Base-by-base conservation (phyloP, 1,140 invertebrate species). In the Zaprionus inermis region DNA sequence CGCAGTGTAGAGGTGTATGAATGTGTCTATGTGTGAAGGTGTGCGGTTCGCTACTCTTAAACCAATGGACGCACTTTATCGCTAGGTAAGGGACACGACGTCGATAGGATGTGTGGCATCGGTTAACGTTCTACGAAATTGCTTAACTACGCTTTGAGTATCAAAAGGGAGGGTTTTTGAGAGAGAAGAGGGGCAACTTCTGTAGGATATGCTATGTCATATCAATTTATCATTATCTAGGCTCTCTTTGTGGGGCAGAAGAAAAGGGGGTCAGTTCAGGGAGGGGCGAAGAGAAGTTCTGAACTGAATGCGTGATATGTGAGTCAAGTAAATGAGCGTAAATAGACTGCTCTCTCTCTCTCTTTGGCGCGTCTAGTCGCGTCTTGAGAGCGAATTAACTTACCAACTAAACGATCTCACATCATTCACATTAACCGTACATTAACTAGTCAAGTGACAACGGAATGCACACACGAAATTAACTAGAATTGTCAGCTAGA, bases 241-340 rank as follows among this genome's bases (percentile, higher is more conserved):
- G 20, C 34, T 51, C 11, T 52, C 11, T 11, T 34, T 3, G 38
- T 16, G n/a, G 36, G 36, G 0, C 36, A 38, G 14, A 38, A 49
- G 44, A 3, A 22, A 49, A 22, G 11, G 44, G 44, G 12, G 28
- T 41, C 44, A 67, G 46, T 70, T 60, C 49, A 38, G 58, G 30
- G 12, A 24, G 55, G 20, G 59, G 16, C 9, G 32, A 11, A 60
- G 20, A 32, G 41, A 55, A 66, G 30, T 56, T 46, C 41, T 16
- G 63, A 71, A 71, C 60, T 71, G 46, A 72, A 72, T 58, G 54
- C 28, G 32, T 72, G 70, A 72, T 72, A 72, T 72, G 70, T 72
- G 59, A 51, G 32, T 34, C 56, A 72, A 72, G 64, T 67, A 67
- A 67, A 28, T 46, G 56, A 10, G 5, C 12, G 5, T 30, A 56